These are phyloP conservation scores for Carettochelys insculpta DNA, from an alignment of 2,113 vertebrate genomes.

Conservation along the genomic window DNA sequence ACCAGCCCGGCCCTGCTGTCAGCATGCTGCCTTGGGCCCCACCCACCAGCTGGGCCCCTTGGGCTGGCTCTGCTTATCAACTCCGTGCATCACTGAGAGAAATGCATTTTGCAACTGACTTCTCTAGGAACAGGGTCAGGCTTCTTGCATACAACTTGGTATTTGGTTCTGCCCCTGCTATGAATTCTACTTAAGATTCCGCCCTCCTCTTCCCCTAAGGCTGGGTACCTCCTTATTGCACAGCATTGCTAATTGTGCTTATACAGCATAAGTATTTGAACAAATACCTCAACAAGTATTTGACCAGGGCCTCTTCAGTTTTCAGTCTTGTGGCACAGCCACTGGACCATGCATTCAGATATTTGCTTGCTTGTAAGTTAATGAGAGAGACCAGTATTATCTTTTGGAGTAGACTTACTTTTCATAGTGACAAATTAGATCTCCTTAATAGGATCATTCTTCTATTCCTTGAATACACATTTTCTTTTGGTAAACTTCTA, in stretches of 20 bases:
- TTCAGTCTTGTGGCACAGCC: not conserved
- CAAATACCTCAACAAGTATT: not conserved
- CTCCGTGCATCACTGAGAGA: not conserved
- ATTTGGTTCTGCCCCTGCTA: not conserved
- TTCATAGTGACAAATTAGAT: not conserved
- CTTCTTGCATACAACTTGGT: not conserved
- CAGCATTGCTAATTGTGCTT: not conserved
- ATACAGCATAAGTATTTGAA: not conserved
- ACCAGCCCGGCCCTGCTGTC: too few species aligned
- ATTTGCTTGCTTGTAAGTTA: conserved; percentile 32
- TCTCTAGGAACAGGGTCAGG: not conserved
- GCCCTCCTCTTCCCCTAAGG: not conserved
- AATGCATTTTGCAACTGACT: not conserved
- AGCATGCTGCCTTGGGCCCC: too few species aligned
- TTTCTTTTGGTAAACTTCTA: not conserved
- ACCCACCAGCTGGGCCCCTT: too few species aligned
- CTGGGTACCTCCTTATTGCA: not conserved
- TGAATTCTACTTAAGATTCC: not conserved
- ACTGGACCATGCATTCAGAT: not conserved
- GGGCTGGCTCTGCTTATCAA: too few species aligned
- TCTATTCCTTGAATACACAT: not conserved
- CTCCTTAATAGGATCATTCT: not conserved
- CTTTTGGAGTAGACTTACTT: not conserved
- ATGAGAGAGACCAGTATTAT: not conserved
- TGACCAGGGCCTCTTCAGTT: not conserved